These are phyloP conservation scores for Corella eumyota DNA, from an alignment of 23 tunicate species.

Conservation along the genomic window DNA sequence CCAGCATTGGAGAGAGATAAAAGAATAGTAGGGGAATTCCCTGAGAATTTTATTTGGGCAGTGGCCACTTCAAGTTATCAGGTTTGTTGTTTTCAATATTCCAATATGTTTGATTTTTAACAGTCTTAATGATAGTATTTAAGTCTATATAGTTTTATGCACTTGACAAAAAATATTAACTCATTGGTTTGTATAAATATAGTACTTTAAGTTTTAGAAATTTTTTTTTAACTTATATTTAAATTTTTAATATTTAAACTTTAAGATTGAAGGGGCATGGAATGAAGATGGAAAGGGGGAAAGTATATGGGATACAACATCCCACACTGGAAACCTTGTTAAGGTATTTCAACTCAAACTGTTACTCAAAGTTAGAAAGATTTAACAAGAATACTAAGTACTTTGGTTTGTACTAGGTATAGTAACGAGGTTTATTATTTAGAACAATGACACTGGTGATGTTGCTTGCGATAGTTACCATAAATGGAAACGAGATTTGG, in stretches of 20 bases:
- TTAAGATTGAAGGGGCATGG: conserved; percentile 92
- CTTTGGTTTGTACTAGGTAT: too few species aligned
- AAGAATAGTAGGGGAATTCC: conserved; percentile 53
- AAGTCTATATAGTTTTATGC: too few species aligned
- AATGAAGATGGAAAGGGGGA: conserved; percentile 61
- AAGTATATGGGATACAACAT: conserved; percentile 84
- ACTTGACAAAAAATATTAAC: too few species aligned
- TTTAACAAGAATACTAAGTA: background rate
- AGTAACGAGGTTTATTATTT: too few species aligned
- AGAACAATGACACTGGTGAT: conserved; percentile 77
- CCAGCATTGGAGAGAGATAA: conserved; percentile 62
- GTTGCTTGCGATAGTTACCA: conserved; percentile 95
- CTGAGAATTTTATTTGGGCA: conserved; percentile 78
- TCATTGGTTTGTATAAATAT: background rate
- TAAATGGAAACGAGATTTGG: conserved; percentile 66
- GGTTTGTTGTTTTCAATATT: conserved; percentile 12
- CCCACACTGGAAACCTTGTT: too few species aligned
- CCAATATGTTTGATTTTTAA: background rate
- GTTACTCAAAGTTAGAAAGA: too few species aligned
- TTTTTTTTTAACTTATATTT: background rate
- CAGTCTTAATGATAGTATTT: background rate
- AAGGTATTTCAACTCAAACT: too few species aligned
- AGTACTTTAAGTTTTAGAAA: background rate
- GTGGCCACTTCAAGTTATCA: conserved; percentile 81
- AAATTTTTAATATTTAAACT: conserved; percentile 2